Evolutionary conservation across 2,888 invertebrate genomes (phyloP).

Genomic region (Spodoptera littoralis): DNA sequence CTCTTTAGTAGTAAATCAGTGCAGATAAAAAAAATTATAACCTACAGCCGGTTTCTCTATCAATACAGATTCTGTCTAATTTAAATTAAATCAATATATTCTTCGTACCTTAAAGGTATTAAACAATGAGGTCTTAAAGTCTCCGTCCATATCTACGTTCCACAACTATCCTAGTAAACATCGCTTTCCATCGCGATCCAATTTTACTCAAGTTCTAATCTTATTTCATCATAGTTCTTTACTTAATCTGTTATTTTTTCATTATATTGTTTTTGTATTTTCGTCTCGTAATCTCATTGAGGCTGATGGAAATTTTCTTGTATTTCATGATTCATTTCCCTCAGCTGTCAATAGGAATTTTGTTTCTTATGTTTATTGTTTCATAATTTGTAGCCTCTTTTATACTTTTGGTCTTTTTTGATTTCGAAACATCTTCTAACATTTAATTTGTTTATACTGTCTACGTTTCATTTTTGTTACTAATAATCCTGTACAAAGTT

Average conservation of each 20-base stretch:
- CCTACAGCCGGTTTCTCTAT: no score
- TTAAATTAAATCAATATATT: no score
- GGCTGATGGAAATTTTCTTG: constrained; percentile 4
- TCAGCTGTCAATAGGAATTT: constrained; percentile 2
- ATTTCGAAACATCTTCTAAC: no score
- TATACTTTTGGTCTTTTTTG: background rate
- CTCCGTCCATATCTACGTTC: background rate
- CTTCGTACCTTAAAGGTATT: no score
- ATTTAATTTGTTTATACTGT: no score
- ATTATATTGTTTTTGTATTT: constrained; percentile 3
- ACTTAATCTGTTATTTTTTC: constrained; percentile 15
- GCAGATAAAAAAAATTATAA: no score
- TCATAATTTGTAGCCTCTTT: background rate
- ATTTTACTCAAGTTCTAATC: background rate
- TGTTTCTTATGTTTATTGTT: background rate
- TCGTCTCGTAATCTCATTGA: constrained; percentile 1
- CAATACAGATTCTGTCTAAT: no score
- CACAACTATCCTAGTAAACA: no score
- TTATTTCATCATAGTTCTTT: background rate
- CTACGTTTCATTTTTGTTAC: no score
- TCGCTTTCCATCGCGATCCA: background rate
- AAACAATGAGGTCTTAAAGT: background rate
- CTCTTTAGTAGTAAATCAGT: no score
- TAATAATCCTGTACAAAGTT: no score
- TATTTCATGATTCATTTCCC: constrained; percentile 1